Percentiles rank a stretch among this genome's conserved stretches.
Evolutionary conservation across 2,797 vertebrate genomes (phyloP).

Genomic region (Pygocentrus nattereri): DNA sequence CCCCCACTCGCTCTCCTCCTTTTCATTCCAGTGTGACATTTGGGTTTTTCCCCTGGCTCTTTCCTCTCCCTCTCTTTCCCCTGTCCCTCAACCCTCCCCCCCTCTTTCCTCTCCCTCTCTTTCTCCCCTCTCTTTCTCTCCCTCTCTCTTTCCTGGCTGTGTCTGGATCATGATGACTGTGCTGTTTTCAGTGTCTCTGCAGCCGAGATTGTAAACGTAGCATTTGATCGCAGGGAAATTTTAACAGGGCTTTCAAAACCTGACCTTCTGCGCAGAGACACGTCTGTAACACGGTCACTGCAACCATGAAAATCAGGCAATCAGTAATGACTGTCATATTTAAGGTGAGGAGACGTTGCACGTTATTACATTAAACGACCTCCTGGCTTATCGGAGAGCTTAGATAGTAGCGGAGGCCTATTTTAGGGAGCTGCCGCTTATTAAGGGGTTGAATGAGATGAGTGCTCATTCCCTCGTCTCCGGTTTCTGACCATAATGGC

Average conservation of each 20-base stretch:
- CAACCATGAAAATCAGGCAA: not conserved
- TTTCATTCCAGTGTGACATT: conserved; percentile 52
- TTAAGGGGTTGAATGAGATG: conserved; percentile 58
- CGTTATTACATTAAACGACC: conserved; percentile 6
- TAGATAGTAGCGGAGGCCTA: conserved; percentile 26
- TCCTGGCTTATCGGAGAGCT: conserved; percentile 27
- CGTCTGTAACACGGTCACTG: not conserved
- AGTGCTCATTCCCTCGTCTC: conserved; percentile 53
- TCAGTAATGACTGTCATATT: not conserved
- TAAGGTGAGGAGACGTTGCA: conserved; percentile 1
- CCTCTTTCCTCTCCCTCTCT: conserved; percentile 11
- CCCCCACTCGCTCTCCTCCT: conserved; percentile 12
- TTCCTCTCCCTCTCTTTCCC: not conserved
- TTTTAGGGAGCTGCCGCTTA: conserved; percentile 43
- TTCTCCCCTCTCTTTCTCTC: conserved; percentile 36
- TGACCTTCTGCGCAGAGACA: conserved; percentile 16
- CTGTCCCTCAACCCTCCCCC: not conserved
- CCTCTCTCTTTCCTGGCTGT: conserved; percentile 13
- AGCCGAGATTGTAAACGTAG: conserved; percentile 49
- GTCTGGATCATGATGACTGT: conserved; percentile 60
- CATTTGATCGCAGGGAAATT: conserved; percentile 14
- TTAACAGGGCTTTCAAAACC: not conserved
- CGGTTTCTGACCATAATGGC: conserved; percentile 64
- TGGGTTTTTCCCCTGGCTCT: conserved; percentile 53
- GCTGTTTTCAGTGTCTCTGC: conserved; percentile 53